Evolutionary conservation across 2,113 vertebrate species (phyloP).

Genomic region (Crypturellus undulatus): DNA sequence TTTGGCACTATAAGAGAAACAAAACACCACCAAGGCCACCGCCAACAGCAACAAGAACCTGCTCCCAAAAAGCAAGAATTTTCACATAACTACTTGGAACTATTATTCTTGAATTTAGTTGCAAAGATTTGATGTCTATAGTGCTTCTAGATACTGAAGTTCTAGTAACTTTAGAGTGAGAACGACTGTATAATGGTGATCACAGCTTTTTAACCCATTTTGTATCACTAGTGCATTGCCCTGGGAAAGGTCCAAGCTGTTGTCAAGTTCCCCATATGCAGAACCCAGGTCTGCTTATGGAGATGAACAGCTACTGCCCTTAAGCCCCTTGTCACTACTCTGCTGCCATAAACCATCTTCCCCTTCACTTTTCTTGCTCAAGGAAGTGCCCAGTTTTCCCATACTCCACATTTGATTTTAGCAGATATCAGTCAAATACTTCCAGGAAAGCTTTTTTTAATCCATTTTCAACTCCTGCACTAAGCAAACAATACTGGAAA

Average conservation of each 20-base stretch:
- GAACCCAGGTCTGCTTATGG: background rate
- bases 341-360: background rate
- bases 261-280: background rate
- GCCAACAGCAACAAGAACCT: no score
- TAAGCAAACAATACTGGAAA: background rate
- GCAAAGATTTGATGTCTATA: background rate
- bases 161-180: background rate
- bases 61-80: background rate
- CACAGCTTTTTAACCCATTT: background rate
- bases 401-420: background rate
- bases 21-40: background rate
- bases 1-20: background rate
- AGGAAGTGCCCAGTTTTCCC: background rate
- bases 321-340: background rate
- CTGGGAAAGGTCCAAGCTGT: background rate
- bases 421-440: background rate
- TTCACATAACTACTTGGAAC: background rate
- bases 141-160: background rate
- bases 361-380: background rate
- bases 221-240: background rate
- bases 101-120: background rate
- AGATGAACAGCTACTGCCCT: background rate
- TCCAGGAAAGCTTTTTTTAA: background rate
- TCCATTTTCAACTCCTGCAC: background rate
- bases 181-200: background rate